These are phyloP conservation scores for Callospermophilus lateralis DNA, from an alignment of 2,113 vertebrate species.

Conservation along the genomic window DNA sequence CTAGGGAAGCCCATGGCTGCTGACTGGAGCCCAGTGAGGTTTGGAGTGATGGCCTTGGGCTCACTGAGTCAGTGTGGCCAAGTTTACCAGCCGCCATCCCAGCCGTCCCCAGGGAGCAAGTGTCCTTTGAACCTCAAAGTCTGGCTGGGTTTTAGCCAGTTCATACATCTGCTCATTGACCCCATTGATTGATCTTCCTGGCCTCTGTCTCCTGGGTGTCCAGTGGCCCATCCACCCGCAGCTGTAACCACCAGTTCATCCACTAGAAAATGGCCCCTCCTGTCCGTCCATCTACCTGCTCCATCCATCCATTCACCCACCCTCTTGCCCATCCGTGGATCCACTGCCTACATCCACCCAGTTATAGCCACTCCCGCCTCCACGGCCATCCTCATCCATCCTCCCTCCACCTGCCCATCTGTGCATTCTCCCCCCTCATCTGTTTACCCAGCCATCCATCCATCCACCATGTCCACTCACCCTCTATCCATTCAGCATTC, in stretches of 20 bases:
- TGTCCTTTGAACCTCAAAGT: neutral
- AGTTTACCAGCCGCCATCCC: neutral
- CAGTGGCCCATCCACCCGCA: neutral
- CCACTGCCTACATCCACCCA: neutral
- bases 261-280: no score
- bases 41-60: neutral
- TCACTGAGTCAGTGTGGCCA: neutral
- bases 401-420: no score
- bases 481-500: no score
- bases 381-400: no score
- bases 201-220: neutral
- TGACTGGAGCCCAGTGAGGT: conserved; percentile 7
- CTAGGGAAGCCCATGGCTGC: neutral
- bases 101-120: neutral
- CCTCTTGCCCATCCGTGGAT: neutral
- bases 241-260: no score
- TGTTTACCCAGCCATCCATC: no score
- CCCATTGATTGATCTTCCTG: neutral
- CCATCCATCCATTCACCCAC: neutral
- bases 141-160: neutral
- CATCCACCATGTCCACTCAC: no score
- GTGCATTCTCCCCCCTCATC: no score
- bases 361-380: no score
- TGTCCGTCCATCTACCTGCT: neutral
- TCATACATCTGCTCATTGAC: neutral